These are phyloP conservation scores for Phytoseiulus persimilis DNA, from an alignment of 2,888 invertebrate species.

Conservation along the genomic window DNA sequence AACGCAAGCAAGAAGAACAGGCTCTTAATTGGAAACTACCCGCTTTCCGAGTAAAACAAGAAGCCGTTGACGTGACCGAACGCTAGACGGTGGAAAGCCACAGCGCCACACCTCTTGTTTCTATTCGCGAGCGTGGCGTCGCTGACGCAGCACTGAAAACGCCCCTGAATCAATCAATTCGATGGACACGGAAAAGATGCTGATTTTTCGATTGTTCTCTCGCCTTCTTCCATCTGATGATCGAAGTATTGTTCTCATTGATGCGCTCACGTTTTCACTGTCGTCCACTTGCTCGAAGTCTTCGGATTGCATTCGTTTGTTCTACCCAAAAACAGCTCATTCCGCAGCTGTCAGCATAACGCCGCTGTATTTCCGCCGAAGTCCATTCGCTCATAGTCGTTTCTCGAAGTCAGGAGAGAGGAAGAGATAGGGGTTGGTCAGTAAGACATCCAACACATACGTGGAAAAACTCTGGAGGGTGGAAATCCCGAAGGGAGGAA, in stretches of 20 bases:
- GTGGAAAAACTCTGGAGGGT: too few species aligned
- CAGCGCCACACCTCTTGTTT: background rate
- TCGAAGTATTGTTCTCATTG: background rate
- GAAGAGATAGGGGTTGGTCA: too few species aligned
- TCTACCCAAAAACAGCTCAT: too few species aligned
- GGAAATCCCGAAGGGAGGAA: too few species aligned
- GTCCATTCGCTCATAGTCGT: too few species aligned
- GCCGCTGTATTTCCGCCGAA: too few species aligned
- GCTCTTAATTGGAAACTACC: background rate
- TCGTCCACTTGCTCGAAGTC: background rate
- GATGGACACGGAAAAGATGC: background rate
- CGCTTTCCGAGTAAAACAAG: background rate
- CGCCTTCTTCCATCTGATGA: background rate
- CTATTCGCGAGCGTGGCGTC: background rate
- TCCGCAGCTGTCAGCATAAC: too few species aligned
- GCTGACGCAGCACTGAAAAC: background rate
- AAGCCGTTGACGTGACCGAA: background rate
- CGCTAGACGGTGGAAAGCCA: background rate
- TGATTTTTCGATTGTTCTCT: background rate
- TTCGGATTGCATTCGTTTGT: too few species aligned
- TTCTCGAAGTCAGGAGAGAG: too few species aligned
- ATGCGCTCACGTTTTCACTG: background rate
- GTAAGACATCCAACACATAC: too few species aligned
- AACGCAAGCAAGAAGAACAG: background rate
- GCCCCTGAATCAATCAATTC: conserved; percentile 5